phyloP scores from a whole-genome alignment of 2,888 invertebrate species.

The Villa cingulata region DNA sequence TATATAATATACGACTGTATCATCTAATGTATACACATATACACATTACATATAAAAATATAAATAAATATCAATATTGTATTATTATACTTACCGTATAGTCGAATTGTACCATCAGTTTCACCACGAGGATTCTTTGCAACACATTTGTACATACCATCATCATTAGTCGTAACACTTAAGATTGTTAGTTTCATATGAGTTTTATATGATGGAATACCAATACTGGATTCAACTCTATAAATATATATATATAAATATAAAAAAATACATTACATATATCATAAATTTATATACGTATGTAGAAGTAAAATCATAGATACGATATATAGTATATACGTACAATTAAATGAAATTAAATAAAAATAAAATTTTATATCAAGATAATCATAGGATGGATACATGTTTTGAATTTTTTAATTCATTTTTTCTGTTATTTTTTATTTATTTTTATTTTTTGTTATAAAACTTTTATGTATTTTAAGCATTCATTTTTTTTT shows the following conservation, averaged over 20 bases:
- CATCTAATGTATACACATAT: no score
- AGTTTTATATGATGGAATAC: constrained; percentile 63
- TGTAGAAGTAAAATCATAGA: constrained; percentile 17
- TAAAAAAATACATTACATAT: background rate
- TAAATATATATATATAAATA: background rate
- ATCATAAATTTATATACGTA: background rate
- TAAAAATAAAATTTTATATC: background rate
- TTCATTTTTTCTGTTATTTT: no score
- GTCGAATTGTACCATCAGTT: constrained; percentile 74
- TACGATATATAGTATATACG: no score
- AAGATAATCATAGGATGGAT: background rate
- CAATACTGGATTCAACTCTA: constrained; percentile 49
- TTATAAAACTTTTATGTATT: no score
- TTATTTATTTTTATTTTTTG: background rate
- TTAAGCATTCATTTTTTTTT: no score
- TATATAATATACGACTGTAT: no score
- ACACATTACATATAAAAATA: no score
- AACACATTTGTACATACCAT: constrained; percentile 72
- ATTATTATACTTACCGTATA: constrained; percentile 68
- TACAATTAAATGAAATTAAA: no score
- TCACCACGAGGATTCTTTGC: constrained; percentile 81
- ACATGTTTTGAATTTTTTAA: background rate
- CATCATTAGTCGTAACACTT: constrained; percentile 64
- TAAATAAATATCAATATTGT: background rate
- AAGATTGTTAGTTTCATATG: constrained; percentile 75